Evolutionary conservation across 2,888 invertebrate genomes (phyloP), one percentile per base, ranked within the genome.

Genomic region (Sesamia inferens): DNA sequence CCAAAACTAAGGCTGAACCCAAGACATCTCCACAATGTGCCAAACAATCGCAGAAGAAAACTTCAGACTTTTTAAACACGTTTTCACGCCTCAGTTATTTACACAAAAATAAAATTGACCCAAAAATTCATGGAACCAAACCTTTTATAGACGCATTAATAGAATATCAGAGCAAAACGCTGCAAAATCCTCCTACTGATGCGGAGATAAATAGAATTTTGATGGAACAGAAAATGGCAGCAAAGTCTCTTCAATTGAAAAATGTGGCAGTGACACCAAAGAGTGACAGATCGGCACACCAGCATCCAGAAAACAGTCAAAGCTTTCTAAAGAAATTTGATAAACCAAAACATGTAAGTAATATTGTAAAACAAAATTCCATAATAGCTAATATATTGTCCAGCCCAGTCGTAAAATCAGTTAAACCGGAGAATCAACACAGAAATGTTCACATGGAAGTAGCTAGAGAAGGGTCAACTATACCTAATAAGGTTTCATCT

Each of bases 51-150:
- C 90, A 88, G 66, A 94, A 92, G 85, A 94, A 92, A 84, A 31
- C 70, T 55, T 87, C 87, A 51, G 90, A 89, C 70, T 93, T 92
- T 44, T 92, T 93, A 5, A 93, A 95, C 71, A 96, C 96, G 5
- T 96, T 96, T 84, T 89, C 96, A 19, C 93, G 96, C 47, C 92
- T 93, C 65, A 95, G 92, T 81, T 96, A 95, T 80, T 91, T 94
- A 90, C 94, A 95, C 82, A 96, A 93, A 87, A 94, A 94, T 85
- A 93, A 93, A 83, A 87, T 76, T 47, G 93, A 94, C 68, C 82
- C 81, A 7, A 93, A 91, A 82, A 68, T 0, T 24, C 80, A 78
- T 54, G 77, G 76, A 11, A 76, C 84, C 5, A 91, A 91, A 85
- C 85, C 85, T 47, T 69, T 86, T 44, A 66, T 83, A 63, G 83